Conservation (phyloP, 2,113 vertebrate species). For the Bos javanicus region DNA sequence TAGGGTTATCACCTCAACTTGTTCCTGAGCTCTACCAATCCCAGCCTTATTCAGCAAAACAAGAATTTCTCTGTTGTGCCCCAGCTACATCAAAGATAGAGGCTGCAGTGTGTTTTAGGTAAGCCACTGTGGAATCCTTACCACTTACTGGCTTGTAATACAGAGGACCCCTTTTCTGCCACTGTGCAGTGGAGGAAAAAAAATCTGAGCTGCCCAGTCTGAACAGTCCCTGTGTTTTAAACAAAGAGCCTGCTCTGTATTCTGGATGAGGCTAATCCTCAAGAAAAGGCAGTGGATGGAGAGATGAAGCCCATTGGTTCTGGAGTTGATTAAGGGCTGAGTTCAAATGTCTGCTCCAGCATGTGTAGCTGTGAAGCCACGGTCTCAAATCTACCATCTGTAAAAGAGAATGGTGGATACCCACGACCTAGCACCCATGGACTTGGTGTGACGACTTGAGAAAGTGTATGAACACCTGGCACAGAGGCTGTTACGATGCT, state of each 20-base stretch:
- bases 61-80: not conserved
- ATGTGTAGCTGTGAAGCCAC: not conserved
- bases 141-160: not conserved
- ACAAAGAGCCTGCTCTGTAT: constrained; percentile 18
- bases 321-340: not conserved
- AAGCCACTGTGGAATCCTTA: not conserved
- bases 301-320: not conserved
- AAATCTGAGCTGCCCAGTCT: not conserved
- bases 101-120: not conserved
- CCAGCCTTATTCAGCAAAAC: not conserved
- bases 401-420: not conserved
- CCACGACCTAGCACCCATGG: not conserved
- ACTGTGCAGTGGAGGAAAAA: not conserved
- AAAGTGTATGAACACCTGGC: not conserved
- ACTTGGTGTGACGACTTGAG: not conserved
- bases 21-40: not conserved
- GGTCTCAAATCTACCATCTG: not conserved
- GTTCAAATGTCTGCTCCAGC: not conserved
- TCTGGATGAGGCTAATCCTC: not conserved
- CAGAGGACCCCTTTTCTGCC: not conserved
- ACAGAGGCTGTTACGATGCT: not conserved
- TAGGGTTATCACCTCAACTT: not conserved
- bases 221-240: not conserved
- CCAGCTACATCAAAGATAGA: not conserved
- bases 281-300: not conserved